Base-by-base conservation (phyloP, 2,113 vertebrate genomes). In the Myanophis thanlyinensis region DNA sequence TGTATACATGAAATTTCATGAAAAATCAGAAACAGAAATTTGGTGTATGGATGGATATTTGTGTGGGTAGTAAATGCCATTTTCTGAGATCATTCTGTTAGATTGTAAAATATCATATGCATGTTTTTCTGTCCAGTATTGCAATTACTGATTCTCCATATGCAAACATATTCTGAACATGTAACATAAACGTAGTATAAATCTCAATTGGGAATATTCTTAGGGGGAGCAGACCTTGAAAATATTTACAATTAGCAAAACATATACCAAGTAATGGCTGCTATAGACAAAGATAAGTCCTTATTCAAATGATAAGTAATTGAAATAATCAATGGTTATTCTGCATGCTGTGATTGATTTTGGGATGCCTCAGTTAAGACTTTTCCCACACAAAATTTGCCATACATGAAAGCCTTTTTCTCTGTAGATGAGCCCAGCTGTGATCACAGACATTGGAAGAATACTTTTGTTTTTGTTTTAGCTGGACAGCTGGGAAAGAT, bases 301-400 rank as follows among this genome's bases (percentile, higher is more conserved):
- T 87, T 96, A 35, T 96, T 93, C 89, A 40, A 91, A 62, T 53
- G 90, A 92, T 62, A 92, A 93, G 53, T 90, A 94, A 47, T 20
- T 91, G 93, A 85, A 54, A 93, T 95, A 91, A n/a, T 89, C 93
- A 95, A 89, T 92, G 94, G 90, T 84, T 91, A 92, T 93, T 95
- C 94, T 95, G 96, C 96, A 93, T 95, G 54, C 93, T 95, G 93
- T 97, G 94, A 96, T 96, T 96, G 95, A 96, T 95, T 93, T 92
- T 90, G 90, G 93, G 94, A 96, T 95, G 94, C 94, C 95, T 80
- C 91, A 96, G 92, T 94, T 96, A 96, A 92, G 93, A 87, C 67
- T 62, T 85, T 3, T 13, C 89, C 80, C 53, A 93, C 91, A 9
- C 46, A 59, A 91, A 94, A 67, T 96, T 90, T 93, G 85, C 86